These are phyloP conservation scores for Catharus minimus DNA, from an alignment of 2,113 vertebrate genomes.

Conservation along the genomic window DNA sequence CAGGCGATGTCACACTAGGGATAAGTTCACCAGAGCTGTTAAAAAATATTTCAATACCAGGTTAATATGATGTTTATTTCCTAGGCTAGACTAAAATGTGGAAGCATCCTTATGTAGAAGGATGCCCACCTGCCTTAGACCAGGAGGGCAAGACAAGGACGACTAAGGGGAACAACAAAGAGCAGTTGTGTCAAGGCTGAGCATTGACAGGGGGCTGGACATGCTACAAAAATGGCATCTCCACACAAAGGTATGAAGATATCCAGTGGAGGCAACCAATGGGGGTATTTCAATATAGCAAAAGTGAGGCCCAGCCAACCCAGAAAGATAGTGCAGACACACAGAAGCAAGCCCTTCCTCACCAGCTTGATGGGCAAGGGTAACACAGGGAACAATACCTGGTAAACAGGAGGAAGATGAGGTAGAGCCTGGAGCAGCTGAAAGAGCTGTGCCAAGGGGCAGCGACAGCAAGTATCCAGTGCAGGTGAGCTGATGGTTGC, in stretches of 20 bases:
- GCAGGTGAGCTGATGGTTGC: not conserved
- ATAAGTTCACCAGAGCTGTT: not conserved
- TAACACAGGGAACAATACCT: not conserved
- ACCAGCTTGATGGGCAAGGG: not conserved
- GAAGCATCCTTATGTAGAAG: not conserved
- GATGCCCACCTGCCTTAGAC: not conserved
- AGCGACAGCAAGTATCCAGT: not conserved
- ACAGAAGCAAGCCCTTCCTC: rapidly evolving
- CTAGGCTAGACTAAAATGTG: not conserved
- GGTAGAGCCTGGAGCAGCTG: not conserved
- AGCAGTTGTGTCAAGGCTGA: not conserved
- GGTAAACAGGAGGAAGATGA: not conserved
- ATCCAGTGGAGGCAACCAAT: not conserved
- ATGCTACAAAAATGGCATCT: not conserved
- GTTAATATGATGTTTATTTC: not conserved
- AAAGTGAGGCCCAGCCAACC: not conserved
- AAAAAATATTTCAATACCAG: not conserved
- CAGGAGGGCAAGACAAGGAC: not conserved
- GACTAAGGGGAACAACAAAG: not conserved
- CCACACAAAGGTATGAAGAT: not conserved
- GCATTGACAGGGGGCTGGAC: not conserved
- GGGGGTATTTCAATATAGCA: rapidly evolving
- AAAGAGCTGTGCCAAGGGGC: not conserved
- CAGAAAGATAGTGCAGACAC: not conserved
- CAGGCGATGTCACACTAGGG: not conserved